Conservation (phyloP, 1,140 invertebrate species). For the Drosophila serrata region DNA sequence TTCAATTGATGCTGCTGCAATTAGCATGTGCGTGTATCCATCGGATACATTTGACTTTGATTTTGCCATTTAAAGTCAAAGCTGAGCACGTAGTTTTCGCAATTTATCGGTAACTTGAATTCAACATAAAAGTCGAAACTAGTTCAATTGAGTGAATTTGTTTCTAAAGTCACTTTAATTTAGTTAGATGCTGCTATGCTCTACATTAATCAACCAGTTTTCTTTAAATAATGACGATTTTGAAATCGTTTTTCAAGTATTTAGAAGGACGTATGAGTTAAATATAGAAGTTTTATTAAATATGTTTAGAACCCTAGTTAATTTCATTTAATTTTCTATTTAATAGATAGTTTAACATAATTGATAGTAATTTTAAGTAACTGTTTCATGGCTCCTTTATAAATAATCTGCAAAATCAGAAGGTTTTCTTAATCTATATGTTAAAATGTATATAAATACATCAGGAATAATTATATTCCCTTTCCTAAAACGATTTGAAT, state of each 20-base stretch:
- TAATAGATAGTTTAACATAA: too few species aligned
- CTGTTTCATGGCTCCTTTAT: too few species aligned
- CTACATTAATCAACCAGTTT: neutral
- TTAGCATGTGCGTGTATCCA: slow-evolving; percentile 32
- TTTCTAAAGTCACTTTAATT: slow-evolving; percentile 1
- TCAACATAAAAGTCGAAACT: neutral
- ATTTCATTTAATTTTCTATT: too few species aligned
- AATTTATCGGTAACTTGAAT: slow-evolving; percentile 1
- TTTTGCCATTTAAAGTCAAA: slow-evolving; percentile 45
- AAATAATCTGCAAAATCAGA: neutral
- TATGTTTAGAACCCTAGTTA: too few species aligned
- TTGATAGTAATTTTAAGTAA: too few species aligned
- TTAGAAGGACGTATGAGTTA: too few species aligned
- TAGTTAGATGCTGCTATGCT: neutral
- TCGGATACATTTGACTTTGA: slow-evolving; percentile 55
- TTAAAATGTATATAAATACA: neutral
- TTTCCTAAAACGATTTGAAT: neutral
- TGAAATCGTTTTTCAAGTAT: neutral
- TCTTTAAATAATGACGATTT: neutral
- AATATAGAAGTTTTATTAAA: too few species aligned
- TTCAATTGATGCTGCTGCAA: slow-evolving; percentile 33
- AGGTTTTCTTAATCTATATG: neutral
- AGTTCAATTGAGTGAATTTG: slow-evolving; percentile 16
- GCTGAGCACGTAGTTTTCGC: slow-evolving; percentile 7
- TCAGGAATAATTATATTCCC: neutral